A percentile compares a stretch with the other conserved stretches of the same genome.
Evolutionary conservation across 2,113 vertebrate species (phyloP).

Genomic region (Tinamus guttatus): DNA sequence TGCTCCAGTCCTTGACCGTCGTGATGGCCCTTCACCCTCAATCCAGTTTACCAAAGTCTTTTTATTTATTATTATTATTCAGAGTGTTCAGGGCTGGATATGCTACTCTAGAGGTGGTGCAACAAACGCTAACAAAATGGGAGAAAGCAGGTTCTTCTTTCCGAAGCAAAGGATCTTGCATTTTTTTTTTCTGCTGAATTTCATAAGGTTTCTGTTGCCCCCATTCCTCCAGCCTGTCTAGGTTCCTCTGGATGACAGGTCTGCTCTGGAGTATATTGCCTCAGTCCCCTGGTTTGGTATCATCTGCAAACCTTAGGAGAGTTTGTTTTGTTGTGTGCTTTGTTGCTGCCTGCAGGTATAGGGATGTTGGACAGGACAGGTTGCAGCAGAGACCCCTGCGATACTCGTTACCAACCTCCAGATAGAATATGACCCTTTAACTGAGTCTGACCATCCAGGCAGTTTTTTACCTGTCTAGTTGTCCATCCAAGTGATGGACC

Average conservation of each 20-base stretch:
- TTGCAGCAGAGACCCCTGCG: background rate
- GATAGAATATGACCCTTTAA: background rate
- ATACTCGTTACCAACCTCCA: background rate
- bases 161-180: background rate
- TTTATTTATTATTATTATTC: background rate
- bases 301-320: background rate
- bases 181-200: background rate
- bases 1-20: background rate
- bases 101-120: background rate
- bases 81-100: fast-evolving
- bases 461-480: background rate
- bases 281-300: background rate
- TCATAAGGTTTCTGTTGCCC: background rate
- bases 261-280: background rate
- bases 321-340: fast-evolving
- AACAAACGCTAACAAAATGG: background rate
- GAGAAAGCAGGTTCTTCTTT: background rate
- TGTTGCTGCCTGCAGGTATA: background rate
- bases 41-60: background rate
- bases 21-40: background rate
- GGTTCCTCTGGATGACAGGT: background rate
- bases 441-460: background rate
- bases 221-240: background rate
- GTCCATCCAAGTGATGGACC: background rate
- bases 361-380: background rate